phyloP scores from a whole-genome alignment of 2,113 vertebrate genomes.

The Pachycephala philippinensis region DNA sequence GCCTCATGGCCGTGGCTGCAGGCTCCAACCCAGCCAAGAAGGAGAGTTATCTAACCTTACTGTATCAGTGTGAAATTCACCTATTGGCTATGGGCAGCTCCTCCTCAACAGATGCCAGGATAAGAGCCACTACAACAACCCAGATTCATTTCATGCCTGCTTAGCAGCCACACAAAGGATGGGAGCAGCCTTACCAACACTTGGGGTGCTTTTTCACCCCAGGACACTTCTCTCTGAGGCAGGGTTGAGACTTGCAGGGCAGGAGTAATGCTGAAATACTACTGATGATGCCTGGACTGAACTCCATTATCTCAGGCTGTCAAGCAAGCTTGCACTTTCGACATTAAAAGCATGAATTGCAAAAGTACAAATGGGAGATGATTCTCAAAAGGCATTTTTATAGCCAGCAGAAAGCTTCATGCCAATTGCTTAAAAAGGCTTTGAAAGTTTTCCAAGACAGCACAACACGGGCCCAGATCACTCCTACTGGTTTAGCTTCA shows the following conservation, averaged over 20 bases:
- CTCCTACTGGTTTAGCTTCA: background rate
- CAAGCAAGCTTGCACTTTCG: background rate
- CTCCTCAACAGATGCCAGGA: background rate
- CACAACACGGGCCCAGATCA: background rate
- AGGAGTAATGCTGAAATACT: background rate
- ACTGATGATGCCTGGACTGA: background rate
- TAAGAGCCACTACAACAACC: background rate
- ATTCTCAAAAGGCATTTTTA: slow-evolving; percentile 28
- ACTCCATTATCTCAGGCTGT: background rate
- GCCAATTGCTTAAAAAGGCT: slow-evolving; percentile 34
- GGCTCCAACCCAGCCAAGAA: background rate
- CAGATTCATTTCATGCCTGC: background rate
- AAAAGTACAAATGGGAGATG: slow-evolving; percentile 12
- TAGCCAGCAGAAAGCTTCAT: slow-evolving; percentile 7
- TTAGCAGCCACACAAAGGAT: background rate
- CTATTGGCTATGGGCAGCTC: background rate
- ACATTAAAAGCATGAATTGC: background rate
- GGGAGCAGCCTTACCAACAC: background rate
- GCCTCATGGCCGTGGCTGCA: background rate
- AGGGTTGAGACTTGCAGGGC: background rate
- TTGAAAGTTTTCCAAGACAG: slow-evolving; percentile 52
- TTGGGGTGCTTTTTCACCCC: background rate
- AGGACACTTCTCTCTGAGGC: background rate
- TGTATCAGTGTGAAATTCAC: background rate
- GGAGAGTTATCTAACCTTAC: background rate